Percentiles rank a stretch among this genome's conserved stretches.
Conservation (phyloP, 2,113 vertebrate species). For the Elaphurus davidianus region DNA sequence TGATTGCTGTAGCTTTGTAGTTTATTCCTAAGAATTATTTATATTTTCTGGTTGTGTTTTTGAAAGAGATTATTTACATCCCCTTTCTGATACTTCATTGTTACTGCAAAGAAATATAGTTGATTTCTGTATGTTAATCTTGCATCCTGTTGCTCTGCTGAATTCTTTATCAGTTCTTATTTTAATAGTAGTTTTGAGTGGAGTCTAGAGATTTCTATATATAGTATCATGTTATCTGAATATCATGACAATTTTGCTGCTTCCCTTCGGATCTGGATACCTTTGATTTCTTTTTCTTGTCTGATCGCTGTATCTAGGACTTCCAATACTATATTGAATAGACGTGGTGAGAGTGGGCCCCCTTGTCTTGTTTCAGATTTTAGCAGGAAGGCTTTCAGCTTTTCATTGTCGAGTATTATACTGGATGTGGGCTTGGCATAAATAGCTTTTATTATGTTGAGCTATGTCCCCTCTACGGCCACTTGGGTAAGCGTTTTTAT, state of each 20-base stretch:
- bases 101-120: not conserved
- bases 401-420: not conserved
- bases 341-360: not conserved
- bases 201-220: not conserved
- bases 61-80: not conserved
- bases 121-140: not conserved
- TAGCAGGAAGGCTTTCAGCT: not conserved
- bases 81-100: not conserved
- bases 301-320: not conserved
- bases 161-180: no score
- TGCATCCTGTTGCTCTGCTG: not conserved
- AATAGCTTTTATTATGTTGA: not conserved
- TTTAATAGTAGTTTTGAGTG: not conserved
- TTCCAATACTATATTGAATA: not conserved
- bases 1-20: not conserved
- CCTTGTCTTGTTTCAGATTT: not conserved
- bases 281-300: not conserved
- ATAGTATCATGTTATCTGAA: not conserved
- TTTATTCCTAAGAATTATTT: not conserved
- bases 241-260: not conserved
- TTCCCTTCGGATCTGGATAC: not conserved
- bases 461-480: not conserved
- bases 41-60: not conserved
- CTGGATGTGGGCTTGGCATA: not conserved
- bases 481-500: not conserved